Evolutionary conservation across 2,888 invertebrate species (phyloP), one percentile per base, ranked within the genome.

Genomic region (Drosophila lacicola): DNA sequence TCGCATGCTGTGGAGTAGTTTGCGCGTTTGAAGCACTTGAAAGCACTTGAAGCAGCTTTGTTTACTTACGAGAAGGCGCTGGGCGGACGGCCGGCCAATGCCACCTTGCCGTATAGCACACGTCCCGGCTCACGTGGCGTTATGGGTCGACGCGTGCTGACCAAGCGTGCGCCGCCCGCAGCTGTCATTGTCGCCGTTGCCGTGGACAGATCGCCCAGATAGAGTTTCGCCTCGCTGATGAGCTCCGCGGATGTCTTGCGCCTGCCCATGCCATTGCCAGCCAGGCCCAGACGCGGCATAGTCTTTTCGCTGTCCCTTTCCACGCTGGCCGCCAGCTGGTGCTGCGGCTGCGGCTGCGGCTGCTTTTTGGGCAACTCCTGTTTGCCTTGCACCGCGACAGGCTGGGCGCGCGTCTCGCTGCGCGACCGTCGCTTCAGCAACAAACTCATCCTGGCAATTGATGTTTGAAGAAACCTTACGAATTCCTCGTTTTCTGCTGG

Each of bases 121-220:
- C 97, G 94, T 76, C 96, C 95, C 42, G 96, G 95, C 74, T 97
- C 97, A 42, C 96, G 94, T 9, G 97, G 97, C 11, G 97, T 97
- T 91, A 95, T 97, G 8, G 97, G 97, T n/a, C 97, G 94, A 62
- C 96, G 95, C 50, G 97, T 97, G 88, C 95, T 95, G 69, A 97
- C 93, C 46, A 93, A 65, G 14, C 92, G 92, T 33, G 91, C 91
- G 14, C 93, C 92, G 41, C 90, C 90, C 4, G 85, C 89, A 63
- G 73, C 68, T 45, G 78, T 55, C 55, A 58, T 53, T 10, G 76
- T 37, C 5, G 56, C 56, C 11, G 60, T 45, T 8, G 60, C 42
- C 5, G 62, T 64, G 1, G 70, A 47, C 19, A 74, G 50, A 41
- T 90, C 92, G 36, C 91, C 91, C 65, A 94, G 92, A 51, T 95